Evolutionary conservation across 2,888 invertebrate genomes (phyloP).

Genomic region (Trichacis sp.): DNA sequence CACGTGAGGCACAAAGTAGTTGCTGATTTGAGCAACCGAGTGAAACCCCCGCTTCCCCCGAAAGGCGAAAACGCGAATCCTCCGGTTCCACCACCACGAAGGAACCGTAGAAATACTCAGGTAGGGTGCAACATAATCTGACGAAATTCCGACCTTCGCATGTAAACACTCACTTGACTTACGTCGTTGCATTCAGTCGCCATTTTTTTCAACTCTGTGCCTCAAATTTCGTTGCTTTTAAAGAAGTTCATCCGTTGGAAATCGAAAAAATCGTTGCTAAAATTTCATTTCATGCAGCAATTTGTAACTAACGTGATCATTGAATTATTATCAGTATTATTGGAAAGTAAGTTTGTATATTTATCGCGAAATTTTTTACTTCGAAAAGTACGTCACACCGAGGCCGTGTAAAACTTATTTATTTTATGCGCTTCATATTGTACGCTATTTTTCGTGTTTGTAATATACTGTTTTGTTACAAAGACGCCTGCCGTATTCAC

Average conservation of each 20-base stretch:
- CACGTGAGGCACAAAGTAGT: constrained; percentile 75
- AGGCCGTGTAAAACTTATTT: constrained; percentile 45
- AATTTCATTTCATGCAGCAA: background rate
- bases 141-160: constrained; percentile 3
- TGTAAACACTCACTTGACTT: background rate
- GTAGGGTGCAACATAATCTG: constrained; percentile 65
- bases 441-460: constrained; percentile 48
- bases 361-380: too few relatives aligned
- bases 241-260: too few relatives aligned
- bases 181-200: background rate
- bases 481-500: constrained; percentile 63
- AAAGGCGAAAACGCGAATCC: constrained; percentile 72
- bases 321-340: background rate
- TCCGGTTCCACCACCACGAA: constrained; percentile 76
- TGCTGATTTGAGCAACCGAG: constrained; percentile 37
- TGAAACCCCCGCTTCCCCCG: constrained; percentile 77
- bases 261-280: background rate
- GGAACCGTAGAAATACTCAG: constrained; percentile 69
- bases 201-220: background rate
- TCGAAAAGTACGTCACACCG: constrained; percentile 56
- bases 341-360: background rate
- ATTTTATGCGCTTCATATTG: constrained; percentile 37
- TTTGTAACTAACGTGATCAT: background rate
- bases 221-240: background rate
- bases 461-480: constrained; percentile 59